Percentiles rank a stretch among this genome's conserved stretches.
Evolutionary conservation across 53 echinoderm and acorn worm species (phyloP).

Genomic region (Paracentrotus lividus): DNA sequence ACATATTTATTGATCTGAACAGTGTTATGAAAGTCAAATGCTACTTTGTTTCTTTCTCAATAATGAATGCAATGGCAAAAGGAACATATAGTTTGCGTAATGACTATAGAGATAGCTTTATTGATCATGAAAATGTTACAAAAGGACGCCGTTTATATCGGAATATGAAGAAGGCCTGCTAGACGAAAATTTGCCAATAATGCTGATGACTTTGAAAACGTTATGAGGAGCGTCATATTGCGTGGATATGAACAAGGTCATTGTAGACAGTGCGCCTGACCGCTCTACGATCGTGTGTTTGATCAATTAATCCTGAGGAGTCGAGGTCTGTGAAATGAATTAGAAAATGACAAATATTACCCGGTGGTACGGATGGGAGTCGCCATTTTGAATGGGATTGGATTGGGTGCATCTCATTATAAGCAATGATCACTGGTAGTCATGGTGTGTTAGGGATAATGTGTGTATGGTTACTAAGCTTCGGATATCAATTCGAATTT

Average conservation of each 20-base stretch:
- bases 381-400: not conserved
- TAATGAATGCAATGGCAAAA: too few relatives aligned
- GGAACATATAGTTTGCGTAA: too few relatives aligned
- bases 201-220: slow-evolving; percentile 8
- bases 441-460: not conserved
- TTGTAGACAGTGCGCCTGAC: slow-evolving; percentile 34
- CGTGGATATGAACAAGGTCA: slow-evolving; percentile 31
- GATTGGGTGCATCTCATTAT: slow-evolving; percentile 34
- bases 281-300: slow-evolving; percentile 24
- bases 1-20: not conserved
- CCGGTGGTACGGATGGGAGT: not conserved
- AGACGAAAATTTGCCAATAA: not conserved
- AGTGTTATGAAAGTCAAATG: not conserved
- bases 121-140: slow-evolving; percentile 42
- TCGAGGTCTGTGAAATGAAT: slow-evolving; percentile 47
- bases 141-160: too few relatives aligned
- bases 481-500: too few relatives aligned
- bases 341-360: slow-evolving; percentile 65
- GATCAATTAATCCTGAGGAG: slow-evolving; percentile 53
- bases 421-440: not conserved
- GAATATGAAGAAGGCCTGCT: not conserved
- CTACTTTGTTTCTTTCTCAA: too few relatives aligned
- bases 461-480: not conserved
- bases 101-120: not conserved
- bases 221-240: not conserved